Base-by-base conservation (phyloP, 2,888 invertebrate genomes). In the Candidula unifasciata region DNA sequence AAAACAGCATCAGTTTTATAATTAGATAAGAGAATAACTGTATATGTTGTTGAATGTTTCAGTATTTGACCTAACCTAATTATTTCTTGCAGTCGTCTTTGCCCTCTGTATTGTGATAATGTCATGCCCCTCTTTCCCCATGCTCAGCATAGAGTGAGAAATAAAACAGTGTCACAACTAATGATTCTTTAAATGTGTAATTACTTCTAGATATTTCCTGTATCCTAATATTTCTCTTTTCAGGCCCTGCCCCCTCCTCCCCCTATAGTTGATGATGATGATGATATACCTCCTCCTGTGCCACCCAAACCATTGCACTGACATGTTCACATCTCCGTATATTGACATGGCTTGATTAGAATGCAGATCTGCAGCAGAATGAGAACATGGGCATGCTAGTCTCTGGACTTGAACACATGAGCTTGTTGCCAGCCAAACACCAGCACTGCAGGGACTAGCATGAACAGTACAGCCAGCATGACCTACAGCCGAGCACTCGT, bases 281-380 rank as follows among this genome's bases (percentile, higher is more conserved):
- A 85, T 54, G 73, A 82, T 44, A 84, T 74, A 54, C 86, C 86
- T 73, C 86, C 87, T 18, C 86, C 86, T 64, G 82, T 86, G 68
- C 87, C 86, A 73, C 86, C 86, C 64, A 87, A 87, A 83, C 84
- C 80, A 69, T 84, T 54, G 21, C 83, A 83, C 64, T 79, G 73
- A 73, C 54, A 44, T 79, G 66, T n/a, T 44, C 27, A 35, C 68
- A 35, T 68, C 0, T 64, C 78, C 35, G n/a, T 78, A 13, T 30
- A 10, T 78, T 21, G 35, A 37, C 79, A 52, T n/a, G 66, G 79
- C 66, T 66, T 79, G 79, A 68, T 44, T 66, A 66, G 79, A 44
- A 79, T 68, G 68, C 30, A 44, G 54, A 18, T 54, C 37, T 37
- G n/a, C 73, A 73, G 73, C 73, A 30, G 71, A 71, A 37, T 71